phyloP scores from a whole-genome alignment of 2,888 invertebrate genomes.

The Barypeithes pellucidus region DNA sequence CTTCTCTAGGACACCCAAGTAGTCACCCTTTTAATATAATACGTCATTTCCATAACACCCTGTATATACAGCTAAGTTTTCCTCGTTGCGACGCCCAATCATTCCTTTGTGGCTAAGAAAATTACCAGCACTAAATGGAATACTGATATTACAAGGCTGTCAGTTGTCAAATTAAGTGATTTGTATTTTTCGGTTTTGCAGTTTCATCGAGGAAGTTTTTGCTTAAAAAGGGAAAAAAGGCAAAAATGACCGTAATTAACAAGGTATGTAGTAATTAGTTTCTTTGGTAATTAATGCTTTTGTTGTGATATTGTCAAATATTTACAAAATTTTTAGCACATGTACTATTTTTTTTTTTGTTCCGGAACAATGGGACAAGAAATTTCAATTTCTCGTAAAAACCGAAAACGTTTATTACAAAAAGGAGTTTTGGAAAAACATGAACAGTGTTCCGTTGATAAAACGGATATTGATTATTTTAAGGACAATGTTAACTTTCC shows the following conservation, averaged over 20 bases:
- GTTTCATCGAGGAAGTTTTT: slow-evolving; percentile 21
- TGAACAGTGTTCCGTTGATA: slow-evolving; percentile 18
- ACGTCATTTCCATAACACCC: no score
- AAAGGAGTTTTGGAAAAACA: slow-evolving; percentile 21
- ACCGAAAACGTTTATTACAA: slow-evolving; percentile 39
- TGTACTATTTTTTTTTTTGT: slow-evolving; percentile 47
- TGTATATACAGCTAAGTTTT: no score
- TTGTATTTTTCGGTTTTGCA: slow-evolving; percentile 45
- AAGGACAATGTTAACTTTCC: slow-evolving; percentile 36
- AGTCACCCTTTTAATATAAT: no score
- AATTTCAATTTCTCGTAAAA: slow-evolving; percentile 52
- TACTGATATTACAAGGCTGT: background rate
- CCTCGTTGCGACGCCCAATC: no score
- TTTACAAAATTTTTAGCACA: slow-evolving; percentile 36
- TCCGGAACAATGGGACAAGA: slow-evolving; percentile 56
- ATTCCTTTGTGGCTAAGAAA: no score
- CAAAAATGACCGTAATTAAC: slow-evolving; percentile 60
- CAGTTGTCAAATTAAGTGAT: slow-evolving; percentile 54
- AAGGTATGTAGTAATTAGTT: slow-evolving; percentile 56
- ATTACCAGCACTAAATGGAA: no score
- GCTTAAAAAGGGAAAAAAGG: slow-evolving; percentile 15
- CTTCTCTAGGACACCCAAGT: no score
- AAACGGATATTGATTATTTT: slow-evolving; percentile 39
- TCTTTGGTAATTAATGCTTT: slow-evolving; percentile 44
- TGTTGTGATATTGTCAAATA: slow-evolving; percentile 49